Conservation (phyloP, 2,888 invertebrate species). For the Iselma pallidipennis region DNA sequence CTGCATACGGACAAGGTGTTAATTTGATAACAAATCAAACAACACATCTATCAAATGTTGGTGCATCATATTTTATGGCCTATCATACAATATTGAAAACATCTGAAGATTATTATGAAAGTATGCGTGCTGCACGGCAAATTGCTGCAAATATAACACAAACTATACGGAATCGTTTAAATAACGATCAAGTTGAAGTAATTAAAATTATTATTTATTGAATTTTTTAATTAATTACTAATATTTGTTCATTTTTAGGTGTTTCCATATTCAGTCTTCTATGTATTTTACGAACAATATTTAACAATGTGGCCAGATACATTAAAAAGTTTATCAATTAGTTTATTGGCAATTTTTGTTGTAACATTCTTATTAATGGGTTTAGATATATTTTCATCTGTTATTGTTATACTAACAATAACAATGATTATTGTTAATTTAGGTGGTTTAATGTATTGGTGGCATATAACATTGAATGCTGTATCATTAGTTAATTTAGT, state of each 20-base stretch:
- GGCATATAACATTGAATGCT: conserved; percentile 94
- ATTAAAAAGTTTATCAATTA: conserved; percentile 82
- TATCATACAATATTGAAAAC: conserved; percentile 92
- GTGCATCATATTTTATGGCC: conserved; percentile 89
- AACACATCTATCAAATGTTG: conserved; percentile 59
- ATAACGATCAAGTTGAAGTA: conserved; percentile 31
- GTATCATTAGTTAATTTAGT: conserved; percentile 96
- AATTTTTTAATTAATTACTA: not conserved
- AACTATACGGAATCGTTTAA: conserved; percentile 58
- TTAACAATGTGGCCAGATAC: conserved; percentile 94
- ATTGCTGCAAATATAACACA: conserved; percentile 69
- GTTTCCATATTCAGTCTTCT: conserved; percentile 92
- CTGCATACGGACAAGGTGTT: conserved; percentile 77
- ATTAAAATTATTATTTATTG: not conserved
- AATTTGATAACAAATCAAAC: conserved; percentile 59
- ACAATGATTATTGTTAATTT: conserved; percentile 92
- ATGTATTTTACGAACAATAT: conserved; percentile 99
- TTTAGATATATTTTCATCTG: conserved; percentile 87
- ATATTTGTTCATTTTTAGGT: too few species aligned
- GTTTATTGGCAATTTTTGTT: conserved; percentile 89
- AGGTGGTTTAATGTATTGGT: conserved; percentile 96
- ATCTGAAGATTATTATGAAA: conserved; percentile 87
- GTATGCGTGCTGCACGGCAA: conserved; percentile 78
- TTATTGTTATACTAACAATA: conserved; percentile 88
- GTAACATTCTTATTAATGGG: conserved; percentile 93